These are phyloP conservation scores for Hippolais icterina DNA, from an alignment of 2,113 vertebrate genomes.

Conservation along the genomic window DNA sequence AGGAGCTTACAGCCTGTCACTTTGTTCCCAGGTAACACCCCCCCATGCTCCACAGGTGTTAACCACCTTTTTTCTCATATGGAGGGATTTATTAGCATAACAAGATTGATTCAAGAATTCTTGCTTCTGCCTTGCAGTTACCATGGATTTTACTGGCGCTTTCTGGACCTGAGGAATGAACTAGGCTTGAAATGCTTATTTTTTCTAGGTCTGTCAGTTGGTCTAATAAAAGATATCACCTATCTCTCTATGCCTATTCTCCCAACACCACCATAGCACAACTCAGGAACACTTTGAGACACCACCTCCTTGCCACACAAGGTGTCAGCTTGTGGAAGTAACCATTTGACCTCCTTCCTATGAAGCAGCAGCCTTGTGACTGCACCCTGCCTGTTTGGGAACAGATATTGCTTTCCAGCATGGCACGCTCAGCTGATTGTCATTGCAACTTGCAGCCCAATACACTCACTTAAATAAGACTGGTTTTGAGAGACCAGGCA, in stretches of 20 bases:
- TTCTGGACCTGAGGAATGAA: neutral
- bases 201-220: neutral
- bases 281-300: neutral
- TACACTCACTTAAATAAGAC: neutral
- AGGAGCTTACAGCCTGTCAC: neutral
- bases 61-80: conserved; percentile 1
- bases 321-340: neutral
- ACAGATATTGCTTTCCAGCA: neutral
- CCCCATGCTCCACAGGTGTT: neutral
- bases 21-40: neutral
- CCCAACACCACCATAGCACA: accelerated
- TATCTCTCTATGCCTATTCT: neutral
- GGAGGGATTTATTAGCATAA: neutral
- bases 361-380: neutral
- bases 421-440: neutral
- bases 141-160: neutral
- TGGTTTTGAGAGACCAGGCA: neutral
- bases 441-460: neutral
- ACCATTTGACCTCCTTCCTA: neutral
- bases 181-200: neutral
- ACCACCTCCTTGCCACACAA: neutral
- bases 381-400: neutral
- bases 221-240: neutral
- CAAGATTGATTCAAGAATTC: neutral
- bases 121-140: neutral